Conservation (phyloP, 2,888 invertebrate genomes). For the Patella caerulea region DNA sequence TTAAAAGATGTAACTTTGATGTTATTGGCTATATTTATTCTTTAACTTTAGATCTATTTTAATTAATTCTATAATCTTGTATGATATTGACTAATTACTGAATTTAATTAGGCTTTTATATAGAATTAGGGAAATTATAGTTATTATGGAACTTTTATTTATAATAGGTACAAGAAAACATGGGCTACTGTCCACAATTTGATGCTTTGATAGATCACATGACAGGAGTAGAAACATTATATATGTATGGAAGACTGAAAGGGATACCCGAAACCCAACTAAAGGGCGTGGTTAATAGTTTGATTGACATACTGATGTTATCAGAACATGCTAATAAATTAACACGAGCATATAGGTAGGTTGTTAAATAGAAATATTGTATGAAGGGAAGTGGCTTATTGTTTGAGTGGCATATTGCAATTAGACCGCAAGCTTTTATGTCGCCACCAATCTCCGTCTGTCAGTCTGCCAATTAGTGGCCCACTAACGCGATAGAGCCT, state of each 20-base stretch:
- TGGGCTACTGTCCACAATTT: constrained; percentile 94
- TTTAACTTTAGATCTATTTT: no score
- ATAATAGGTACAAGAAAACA: constrained; percentile 79
- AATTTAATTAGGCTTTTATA: no score
- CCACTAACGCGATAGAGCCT: no score
- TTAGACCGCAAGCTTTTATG: no score
- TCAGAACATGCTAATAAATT: constrained; percentile 55
- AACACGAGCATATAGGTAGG: constrained; percentile 53
- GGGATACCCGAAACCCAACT: constrained; percentile 63
- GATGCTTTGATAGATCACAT: constrained; percentile 85
- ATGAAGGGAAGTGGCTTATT: no score
- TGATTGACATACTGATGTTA: constrained; percentile 55
- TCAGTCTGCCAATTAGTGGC: not conserved
- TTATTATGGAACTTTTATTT: no score
- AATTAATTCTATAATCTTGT: no score
- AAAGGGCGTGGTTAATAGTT: constrained; percentile 45
- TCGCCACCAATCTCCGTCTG: no score
- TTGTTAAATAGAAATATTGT: no score
- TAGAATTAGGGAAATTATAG: not conserved
- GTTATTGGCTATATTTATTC: no score
- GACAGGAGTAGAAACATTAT: constrained; percentile 83
- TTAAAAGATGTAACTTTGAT: no score
- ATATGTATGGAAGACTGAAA: constrained; percentile 81
- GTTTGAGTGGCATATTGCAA: no score
- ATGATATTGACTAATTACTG: not conserved